phyloP scores from a whole-genome alignment of 1,140 invertebrate genomes.

The Neotoxoptera formosana region DNA sequence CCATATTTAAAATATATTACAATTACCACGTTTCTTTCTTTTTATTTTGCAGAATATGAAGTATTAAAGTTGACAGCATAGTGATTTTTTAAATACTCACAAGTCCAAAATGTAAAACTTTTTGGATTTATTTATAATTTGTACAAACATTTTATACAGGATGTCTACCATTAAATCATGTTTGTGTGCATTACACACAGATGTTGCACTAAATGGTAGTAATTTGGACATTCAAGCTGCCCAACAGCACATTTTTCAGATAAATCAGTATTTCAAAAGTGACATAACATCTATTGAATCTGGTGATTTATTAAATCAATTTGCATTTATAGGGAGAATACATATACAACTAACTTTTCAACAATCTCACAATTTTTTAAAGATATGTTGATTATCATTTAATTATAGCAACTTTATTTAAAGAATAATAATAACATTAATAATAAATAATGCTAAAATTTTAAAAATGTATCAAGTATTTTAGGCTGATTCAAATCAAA shows the following conservation, averaged over 20 bases:
- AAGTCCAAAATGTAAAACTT: not conserved
- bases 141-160: not conserved
- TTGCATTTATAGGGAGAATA: not conserved
- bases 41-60: not conserved
- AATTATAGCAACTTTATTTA: too few species aligned
- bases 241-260: not conserved
- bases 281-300: slow-evolving; percentile 22
- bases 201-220: not conserved
- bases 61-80: not conserved
- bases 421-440: too few species aligned
- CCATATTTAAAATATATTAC: not conserved
- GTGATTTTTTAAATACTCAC: not conserved
- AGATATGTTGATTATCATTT: too few species aligned
- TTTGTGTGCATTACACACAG: not conserved
- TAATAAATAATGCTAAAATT: too few species aligned
- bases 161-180: not conserved
- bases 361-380: not conserved
- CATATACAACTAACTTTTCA: not conserved
- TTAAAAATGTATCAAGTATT: too few species aligned
- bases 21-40: not conserved
- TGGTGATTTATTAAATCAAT: not conserved
- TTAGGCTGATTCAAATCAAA: too few species aligned
- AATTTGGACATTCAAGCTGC: slow-evolving; percentile 14
- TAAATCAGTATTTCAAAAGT: slow-evolving; percentile 33
- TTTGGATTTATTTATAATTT: not conserved